These are phyloP conservation scores for Sapayoa aenigma DNA, from an alignment of 2,113 vertebrate species.

Conservation along the genomic window DNA sequence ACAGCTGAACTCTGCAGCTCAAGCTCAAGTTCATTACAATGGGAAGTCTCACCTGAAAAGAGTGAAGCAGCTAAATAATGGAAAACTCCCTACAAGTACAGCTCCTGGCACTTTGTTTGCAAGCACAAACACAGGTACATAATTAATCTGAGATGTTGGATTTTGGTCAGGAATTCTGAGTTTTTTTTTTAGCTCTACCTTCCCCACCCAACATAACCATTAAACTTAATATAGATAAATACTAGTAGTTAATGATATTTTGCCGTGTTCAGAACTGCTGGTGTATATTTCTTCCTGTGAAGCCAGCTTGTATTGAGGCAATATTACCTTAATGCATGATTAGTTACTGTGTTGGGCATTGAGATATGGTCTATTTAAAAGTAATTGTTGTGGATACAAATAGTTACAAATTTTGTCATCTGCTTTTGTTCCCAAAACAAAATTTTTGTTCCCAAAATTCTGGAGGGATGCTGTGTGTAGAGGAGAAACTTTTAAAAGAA, in stretches of 20 bases:
- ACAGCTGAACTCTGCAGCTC: constrained; percentile 90
- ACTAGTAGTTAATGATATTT: background rate
- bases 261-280: background rate
- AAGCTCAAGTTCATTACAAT: constrained; percentile 93
- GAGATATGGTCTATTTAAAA: background rate
- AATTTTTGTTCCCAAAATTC: background rate
- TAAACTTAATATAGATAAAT: background rate
- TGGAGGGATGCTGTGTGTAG: background rate
- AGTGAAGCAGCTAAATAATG: constrained; percentile 86
- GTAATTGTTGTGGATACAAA: background rate
- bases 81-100: constrained; percentile 70
- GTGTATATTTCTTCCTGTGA: background rate
- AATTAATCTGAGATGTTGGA: background rate
- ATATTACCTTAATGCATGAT: background rate
- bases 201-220: background rate
- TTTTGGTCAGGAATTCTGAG: background rate
- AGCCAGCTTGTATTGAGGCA: background rate
- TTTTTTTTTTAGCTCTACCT: background rate
- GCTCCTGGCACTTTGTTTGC: constrained; percentile 46
- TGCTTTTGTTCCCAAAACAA: background rate
- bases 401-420: background rate
- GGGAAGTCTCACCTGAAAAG: constrained; percentile 93
- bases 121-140: constrained; percentile 78
- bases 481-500: background rate
- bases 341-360: background rate